Percentiles rank a stretch among this genome's conserved stretches.
Conservation (phyloP, 1,140 invertebrate species). For the Brachionus rubens region DNA sequence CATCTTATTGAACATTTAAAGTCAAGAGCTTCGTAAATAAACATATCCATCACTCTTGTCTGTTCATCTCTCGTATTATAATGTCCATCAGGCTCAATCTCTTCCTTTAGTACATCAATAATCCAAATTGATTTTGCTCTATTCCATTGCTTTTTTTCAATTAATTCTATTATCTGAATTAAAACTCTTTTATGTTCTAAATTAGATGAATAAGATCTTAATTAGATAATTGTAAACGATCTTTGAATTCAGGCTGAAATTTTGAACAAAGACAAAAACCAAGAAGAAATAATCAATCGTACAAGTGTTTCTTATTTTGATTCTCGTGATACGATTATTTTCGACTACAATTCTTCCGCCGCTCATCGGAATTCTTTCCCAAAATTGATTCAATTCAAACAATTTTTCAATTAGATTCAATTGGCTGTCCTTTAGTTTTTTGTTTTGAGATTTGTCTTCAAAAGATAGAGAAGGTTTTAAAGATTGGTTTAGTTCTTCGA, state of each 20-base stretch:
- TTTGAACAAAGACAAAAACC: neutral
- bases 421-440: no score
- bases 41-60: neutral
- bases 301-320: slow-evolving; percentile 22
- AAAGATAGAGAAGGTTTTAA: no score
- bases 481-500: no score
- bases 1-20: neutral
- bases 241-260: neutral
- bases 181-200: neutral
- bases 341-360: neutral
- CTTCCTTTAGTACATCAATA: neutral
- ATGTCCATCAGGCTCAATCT: neutral
- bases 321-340: neutral
- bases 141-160: slow-evolving; percentile 23
- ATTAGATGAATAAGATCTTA: no score
- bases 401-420: neutral
- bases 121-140: slow-evolving; percentile 7
- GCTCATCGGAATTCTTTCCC: neutral
- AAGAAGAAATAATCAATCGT: neutral
- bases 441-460: no score
- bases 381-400: neutral
- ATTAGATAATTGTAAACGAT: neutral
- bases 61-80: neutral
- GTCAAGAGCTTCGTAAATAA: neutral
- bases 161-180: neutral